These are phyloP conservation scores for Tinea trinotella DNA, from an alignment of 2,888 invertebrate genomes.

Conservation along the genomic window DNA sequence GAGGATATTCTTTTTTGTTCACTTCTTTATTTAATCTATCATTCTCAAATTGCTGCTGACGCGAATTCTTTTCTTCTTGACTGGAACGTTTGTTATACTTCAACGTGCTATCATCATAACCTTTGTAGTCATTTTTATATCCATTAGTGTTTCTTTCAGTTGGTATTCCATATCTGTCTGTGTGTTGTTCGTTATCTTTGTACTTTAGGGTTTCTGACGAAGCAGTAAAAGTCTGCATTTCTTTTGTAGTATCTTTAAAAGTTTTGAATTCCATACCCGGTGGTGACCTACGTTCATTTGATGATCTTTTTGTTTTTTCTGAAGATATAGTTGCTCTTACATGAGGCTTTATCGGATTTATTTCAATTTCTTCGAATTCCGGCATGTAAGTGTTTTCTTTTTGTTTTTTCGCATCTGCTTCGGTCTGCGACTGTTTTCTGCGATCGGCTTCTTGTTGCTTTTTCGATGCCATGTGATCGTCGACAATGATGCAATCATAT, in stretches of 20 bases:
- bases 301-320: conserved; percentile 53
- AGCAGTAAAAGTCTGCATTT: conserved; percentile 64
- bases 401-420: conserved; percentile 52
- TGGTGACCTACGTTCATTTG: conserved; percentile 49
- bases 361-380: conserved; percentile 66
- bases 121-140: conserved; percentile 45
- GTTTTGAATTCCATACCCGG: conserved; percentile 68
- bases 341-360: conserved; percentile 62
- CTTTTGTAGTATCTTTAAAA: conserved; percentile 64
- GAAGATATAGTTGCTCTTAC: conserved; percentile 54
- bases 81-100: conserved; percentile 59
- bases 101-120: conserved; percentile 59
- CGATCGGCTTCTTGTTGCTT: conserved; percentile 65
- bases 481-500: conserved; percentile 87
- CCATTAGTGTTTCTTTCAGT: conserved; percentile 54
- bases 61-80: conserved; percentile 50
- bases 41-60: conserved; percentile 43
- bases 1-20: conserved; percentile 43
- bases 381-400: conserved; percentile 64
- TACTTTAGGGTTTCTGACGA: conserved; percentile 66
- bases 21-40: conserved; percentile 39
- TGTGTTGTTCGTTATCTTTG: conserved; percentile 55
- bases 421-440: conserved; percentile 49
- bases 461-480: conserved; percentile 77
- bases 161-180: conserved; percentile 60